Evolutionary conservation across 92 coral and sea anemone genomes (phyloP).

Genomic region (Bergia puertoricense): DNA sequence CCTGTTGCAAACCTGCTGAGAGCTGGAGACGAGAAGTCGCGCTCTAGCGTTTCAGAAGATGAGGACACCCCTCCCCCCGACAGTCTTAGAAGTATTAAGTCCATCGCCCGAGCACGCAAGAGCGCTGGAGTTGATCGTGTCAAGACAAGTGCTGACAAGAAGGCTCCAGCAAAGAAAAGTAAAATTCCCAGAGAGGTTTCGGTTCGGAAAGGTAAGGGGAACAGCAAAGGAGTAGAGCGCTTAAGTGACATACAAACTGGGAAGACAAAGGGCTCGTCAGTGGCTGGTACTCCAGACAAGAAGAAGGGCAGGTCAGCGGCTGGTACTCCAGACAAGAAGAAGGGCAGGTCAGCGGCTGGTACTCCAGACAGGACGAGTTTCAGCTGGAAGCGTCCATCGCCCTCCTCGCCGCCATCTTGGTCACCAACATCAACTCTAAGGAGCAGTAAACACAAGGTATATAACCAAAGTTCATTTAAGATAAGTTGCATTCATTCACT

Average conservation of each 20-base stretch:
- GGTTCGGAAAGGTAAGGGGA: slow-evolving; percentile 38
- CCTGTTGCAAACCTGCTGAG: slow-evolving; percentile 44
- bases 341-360: neutral
- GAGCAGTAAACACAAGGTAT: slow-evolving; percentile 73
- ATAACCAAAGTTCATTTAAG: neutral
- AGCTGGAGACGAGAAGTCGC: slow-evolving; percentile 30
- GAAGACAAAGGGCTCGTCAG: neutral
- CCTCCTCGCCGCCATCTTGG: slow-evolving; percentile 87
- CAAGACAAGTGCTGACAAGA: slow-evolving; percentile 49
- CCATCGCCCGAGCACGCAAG: slow-evolving; percentile 70
- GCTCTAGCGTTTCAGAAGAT: slow-evolving; percentile 56
- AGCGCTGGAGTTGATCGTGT: slow-evolving; percentile 61
- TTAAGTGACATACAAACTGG: neutral
- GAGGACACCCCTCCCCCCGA: slow-evolving; percentile 97
- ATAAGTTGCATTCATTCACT: neutral
- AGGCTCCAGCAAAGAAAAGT: slow-evolving; percentile 46
- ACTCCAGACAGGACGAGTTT: slow-evolving; percentile 49
- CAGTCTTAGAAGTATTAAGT: slow-evolving; percentile 88
- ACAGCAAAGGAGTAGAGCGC: neutral
- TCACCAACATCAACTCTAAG: slow-evolving; percentile 80
- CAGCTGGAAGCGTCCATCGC: slow-evolving; percentile 73
- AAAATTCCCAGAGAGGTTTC: slow-evolving; percentile 42
- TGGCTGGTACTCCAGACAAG: slow-evolving; percentile 31
- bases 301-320: neutral
- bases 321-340: slow-evolving; percentile 34